Base-by-base conservation (phyloP, 2,113 vertebrate species). In the Micromys minutus region DNA sequence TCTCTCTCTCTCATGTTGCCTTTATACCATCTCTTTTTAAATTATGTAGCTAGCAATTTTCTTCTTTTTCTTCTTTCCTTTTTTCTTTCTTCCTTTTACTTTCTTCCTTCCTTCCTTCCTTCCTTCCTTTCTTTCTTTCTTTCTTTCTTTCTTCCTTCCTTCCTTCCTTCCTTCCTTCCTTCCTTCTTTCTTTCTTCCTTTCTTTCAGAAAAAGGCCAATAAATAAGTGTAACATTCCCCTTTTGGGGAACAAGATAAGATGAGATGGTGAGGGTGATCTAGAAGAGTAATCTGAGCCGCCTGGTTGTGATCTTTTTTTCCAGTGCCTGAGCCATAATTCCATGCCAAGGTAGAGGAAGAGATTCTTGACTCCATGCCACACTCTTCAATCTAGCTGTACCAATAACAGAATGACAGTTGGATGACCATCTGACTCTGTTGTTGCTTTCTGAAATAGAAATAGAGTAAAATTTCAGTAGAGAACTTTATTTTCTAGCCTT, bases 371-470 rank as follows among this genome's bases (percentile, higher is more conserved):
- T 84, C 5, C 21, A 11, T 45, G 57, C 50, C 57, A 21, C 5
- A 12, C 80, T 59, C 65, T 81, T 71, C 59, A 34, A 5, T 95
- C 13, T 31, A 65, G 61, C 39, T 75, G 17, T 67, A 21, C 83
- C 63, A 67, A 34, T 67, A 42, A 80, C 10, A 52, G 76, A 67
- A 26, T 31, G 55, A 86, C 24, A 81, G 5, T 69, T 45, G 74
- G 57, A 86, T 67, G 63, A 61, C 5, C n/a, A 47, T 80, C 42
- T 69, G 80, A 90, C 71, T 81, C 71, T 45, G 11, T 15, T 81
- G 7, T 47, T 92, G n/a, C 61, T 47, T 90, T 42, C 75, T 77
- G 69, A 71, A 87, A 81, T 76, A 63, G 74, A 94, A 90, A 81
- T 63, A 29, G 81, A 45, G 61, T 47, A 63, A 87, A 94, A 87